Percentiles rank a stretch among this genome's conserved stretches.
Conservation (phyloP, 2,113 vertebrate species). For the Phalacrocorax pelagicus region DNA sequence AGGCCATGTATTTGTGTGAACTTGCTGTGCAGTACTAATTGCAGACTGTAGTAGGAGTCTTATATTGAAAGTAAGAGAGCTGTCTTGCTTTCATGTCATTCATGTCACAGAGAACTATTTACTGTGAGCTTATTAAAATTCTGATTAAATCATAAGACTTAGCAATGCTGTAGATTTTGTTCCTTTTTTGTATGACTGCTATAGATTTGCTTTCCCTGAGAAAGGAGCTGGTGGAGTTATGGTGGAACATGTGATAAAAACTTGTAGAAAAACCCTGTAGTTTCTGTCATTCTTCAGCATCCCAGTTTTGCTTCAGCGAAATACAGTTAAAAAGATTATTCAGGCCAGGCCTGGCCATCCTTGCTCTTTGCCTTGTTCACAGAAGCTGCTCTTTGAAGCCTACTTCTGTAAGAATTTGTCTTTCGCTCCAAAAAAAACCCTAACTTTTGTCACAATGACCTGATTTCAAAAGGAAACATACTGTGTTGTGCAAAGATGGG, state of each 20-base stretch:
- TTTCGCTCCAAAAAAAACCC: rapidly evolving
- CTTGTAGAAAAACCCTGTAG: neutral
- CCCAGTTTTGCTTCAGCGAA: neutral
- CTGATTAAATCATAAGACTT: neutral
- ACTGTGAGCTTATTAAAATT: neutral
- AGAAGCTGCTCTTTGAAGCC: neutral
- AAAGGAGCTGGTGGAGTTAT: neutral
- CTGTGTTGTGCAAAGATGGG: neutral
- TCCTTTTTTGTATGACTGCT: neutral
- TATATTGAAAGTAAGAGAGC: neutral
- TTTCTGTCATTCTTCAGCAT: neutral
- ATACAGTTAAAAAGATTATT: neutral
- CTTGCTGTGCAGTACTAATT: neutral
- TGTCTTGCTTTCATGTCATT: neutral
- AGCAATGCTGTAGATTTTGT: neutral
- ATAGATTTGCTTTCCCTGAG: neutral
- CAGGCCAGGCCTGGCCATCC: neutral
- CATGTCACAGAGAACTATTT: neutral
- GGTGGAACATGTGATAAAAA: neutral
- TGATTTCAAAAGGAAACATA: neutral
- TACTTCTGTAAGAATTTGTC: neutral
- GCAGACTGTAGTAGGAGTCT: neutral
- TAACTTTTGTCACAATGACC: neutral
- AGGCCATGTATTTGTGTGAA: neutral
- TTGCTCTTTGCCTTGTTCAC: neutral